Conservation (phyloP, 2,888 invertebrate species). For the Chirona hameri region DNA sequence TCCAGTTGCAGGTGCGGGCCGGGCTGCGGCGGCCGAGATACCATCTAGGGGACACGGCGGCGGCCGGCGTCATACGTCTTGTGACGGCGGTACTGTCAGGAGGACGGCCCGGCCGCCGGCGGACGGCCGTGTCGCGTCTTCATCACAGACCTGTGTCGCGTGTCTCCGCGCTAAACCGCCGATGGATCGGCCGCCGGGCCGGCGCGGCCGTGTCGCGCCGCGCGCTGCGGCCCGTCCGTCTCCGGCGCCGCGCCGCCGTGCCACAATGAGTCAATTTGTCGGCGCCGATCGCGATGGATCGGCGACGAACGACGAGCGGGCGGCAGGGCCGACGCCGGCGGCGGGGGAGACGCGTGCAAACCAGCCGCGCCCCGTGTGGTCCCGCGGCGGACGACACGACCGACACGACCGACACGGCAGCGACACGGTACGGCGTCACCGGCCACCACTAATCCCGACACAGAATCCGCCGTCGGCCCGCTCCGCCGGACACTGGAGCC, state of each 20-base stretch:
- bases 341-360: background rate
- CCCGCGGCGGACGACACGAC: background rate
- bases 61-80: background rate
- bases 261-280: conserved; percentile 26
- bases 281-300: conserved; percentile 25
- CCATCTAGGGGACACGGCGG: background rate
- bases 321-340: background rate
- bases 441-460: conserved; percentile 3
- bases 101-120: background rate
- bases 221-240: background rate
- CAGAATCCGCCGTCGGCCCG: conserved; percentile 1
- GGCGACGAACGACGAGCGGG: background rate
- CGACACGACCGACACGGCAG: background rate
- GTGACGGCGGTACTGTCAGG: background rate
- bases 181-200: background rate
- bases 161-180: background rate
- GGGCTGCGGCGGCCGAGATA: background rate
- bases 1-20: background rate
- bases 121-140: background rate
- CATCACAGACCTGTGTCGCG: background rate
- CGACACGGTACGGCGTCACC: background rate
- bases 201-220: background rate
- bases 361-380: conserved; percentile 1
- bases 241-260: background rate
- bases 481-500: background rate